Percentiles rank a stretch among this genome's conserved stretches.
phyloP scores from a whole-genome alignment of 2,888 invertebrate genomes.

The Salticus scenicus region DNA sequence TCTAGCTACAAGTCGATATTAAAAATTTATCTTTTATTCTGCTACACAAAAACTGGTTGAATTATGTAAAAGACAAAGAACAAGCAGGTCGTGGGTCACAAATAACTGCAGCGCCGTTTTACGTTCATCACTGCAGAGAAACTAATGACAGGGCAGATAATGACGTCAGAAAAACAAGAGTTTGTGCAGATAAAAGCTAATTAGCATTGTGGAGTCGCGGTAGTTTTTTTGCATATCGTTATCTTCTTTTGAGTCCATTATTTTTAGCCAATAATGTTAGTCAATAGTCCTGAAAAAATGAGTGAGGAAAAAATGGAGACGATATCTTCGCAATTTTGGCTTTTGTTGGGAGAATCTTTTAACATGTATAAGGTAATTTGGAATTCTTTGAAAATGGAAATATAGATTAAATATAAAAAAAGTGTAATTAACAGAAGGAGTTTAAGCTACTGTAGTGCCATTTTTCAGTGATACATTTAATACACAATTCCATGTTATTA shows the following conservation, averaged over 20 bases:
- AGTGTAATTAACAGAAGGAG: slow-evolving; percentile 7
- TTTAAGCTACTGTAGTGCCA: not conserved
- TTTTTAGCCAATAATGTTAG: slow-evolving; percentile 66
- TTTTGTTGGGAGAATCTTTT: slow-evolving; percentile 23
- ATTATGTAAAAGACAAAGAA: not conserved
- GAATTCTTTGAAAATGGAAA: slow-evolving; percentile 28
- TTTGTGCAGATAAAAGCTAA: slow-evolving; percentile 58
- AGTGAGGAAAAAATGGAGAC: slow-evolving; percentile 9
- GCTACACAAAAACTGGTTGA: not conserved
- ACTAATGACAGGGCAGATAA: slow-evolving; percentile 59
- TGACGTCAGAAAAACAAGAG: slow-evolving; percentile 65
- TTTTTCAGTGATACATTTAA: too few species aligned
- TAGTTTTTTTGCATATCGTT: slow-evolving; percentile 40
- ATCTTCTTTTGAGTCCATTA: slow-evolving; percentile 66
- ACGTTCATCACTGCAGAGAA: slow-evolving; percentile 51
- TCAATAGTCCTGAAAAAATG: slow-evolving; percentile 51
- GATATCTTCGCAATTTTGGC: slow-evolving; percentile 30
- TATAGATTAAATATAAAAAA: slow-evolving; percentile 15
- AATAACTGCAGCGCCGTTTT: slow-evolving; percentile 18
- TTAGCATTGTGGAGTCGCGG: slow-evolving; percentile 61
- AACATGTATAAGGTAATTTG: slow-evolving; percentile 52
- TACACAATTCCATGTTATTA: too few species aligned
- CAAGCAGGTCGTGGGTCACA: not conserved
- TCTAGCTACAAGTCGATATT: not conserved
- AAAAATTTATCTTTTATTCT: not conserved